Evolutionary conservation across 2,113 vertebrate genomes (phyloP).

Genomic region (Daphoenositta chrysoptera): DNA sequence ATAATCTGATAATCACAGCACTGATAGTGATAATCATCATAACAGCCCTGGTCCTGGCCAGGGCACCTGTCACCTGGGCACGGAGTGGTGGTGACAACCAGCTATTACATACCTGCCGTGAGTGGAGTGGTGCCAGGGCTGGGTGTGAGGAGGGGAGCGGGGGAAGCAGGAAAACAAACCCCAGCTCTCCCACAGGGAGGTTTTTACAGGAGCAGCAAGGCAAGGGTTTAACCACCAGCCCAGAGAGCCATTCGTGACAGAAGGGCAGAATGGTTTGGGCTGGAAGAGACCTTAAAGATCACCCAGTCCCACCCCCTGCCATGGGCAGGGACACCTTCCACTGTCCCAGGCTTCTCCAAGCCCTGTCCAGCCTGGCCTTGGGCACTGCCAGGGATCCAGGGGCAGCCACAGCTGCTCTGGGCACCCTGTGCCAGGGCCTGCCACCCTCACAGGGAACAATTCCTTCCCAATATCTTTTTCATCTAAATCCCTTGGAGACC

Average conservation of each 20-base stretch:
- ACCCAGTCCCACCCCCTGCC: fast-evolving
- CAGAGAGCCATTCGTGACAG: fast-evolving
- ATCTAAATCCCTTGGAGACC: not conserved
- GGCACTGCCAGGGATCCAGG: not conserved
- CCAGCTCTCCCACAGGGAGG: not conserved
- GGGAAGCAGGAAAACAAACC: not conserved
- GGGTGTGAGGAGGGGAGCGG: not conserved
- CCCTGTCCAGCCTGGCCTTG: fast-evolving
- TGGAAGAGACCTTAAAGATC: not conserved
- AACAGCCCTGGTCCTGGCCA: not conserved
- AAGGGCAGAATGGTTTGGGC: not conserved
- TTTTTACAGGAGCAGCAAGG: not conserved
- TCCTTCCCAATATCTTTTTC: not conserved
- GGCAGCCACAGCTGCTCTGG: not conserved
- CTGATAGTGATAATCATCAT: slow-evolving; percentile 1
- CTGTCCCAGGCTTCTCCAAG: not conserved
- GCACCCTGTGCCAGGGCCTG: not conserved
- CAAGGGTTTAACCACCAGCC: not conserved
- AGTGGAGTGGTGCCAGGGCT: not conserved
- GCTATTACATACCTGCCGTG: slow-evolving; percentile 9
- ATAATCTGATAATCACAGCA: slow-evolving; percentile 29
- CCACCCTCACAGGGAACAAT: fast-evolving
- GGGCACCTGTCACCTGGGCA: slow-evolving; percentile 29
- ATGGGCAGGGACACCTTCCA: not conserved
- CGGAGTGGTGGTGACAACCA: not conserved